Percentiles rank a stretch among this genome's conserved stretches.
Evolutionary conservation across 2,113 vertebrate species (phyloP).

Genomic region (Daboia siamensis): DNA sequence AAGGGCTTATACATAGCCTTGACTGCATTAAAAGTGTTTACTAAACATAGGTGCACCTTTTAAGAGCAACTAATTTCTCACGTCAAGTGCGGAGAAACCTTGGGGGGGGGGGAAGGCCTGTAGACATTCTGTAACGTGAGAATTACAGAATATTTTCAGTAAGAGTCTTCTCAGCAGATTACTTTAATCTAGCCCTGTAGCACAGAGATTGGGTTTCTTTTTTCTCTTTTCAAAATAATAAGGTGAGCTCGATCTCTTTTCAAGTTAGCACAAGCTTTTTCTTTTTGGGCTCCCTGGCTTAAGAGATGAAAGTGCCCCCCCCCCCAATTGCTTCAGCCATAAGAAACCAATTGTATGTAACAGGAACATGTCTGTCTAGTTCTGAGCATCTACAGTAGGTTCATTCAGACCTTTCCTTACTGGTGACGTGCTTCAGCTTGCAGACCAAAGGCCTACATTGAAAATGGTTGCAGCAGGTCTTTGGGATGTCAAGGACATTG

Average conservation of each 20-base stretch:
- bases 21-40: not conserved
- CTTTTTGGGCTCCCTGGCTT: not conserved
- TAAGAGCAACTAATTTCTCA: not conserved
- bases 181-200: not conserved
- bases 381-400: accelerated
- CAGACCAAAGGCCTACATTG: not conserved
- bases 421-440: not conserved
- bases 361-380: not conserved
- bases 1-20: not conserved
- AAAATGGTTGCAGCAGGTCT: not conserved
- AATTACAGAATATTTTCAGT: not conserved
- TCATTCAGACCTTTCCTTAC: not conserved
- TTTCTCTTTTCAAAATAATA: slow-evolving; percentile 5
- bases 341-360: not conserved
- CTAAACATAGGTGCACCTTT: slow-evolving; percentile 7
- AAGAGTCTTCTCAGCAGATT: not conserved
- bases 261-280: not conserved
- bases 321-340: accelerated
- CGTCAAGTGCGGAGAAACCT: not conserved
- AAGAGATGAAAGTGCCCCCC: not conserved
- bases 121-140: slow-evolving; percentile 12
- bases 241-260: not conserved
- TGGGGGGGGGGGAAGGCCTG: not conserved
- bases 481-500: not conserved
- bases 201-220: not conserved